These are phyloP conservation scores for Drosophila hydei DNA, from an alignment of 1,140 invertebrate species.

Conservation along the genomic window DNA sequence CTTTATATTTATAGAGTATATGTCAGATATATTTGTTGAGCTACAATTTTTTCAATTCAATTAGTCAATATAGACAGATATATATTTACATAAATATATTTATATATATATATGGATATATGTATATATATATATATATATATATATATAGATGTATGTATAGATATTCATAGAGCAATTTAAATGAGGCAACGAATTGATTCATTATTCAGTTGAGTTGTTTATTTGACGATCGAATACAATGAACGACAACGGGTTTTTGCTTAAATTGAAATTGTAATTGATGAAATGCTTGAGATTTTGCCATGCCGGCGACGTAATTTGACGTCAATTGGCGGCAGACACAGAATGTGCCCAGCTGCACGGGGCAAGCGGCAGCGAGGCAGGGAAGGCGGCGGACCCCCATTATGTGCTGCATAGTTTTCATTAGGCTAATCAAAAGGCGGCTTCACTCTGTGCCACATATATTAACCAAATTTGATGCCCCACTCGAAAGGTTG, in stretches of 20 bases:
- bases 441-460: conserved; percentile 40
- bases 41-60: conserved; percentile 21
- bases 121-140: conserved; percentile 10
- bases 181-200: conserved; percentile 66
- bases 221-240: conserved; percentile 55
- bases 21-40: not conserved
- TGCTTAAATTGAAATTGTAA: conserved; percentile 81
- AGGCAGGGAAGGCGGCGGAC: not conserved
- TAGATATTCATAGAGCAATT: conserved; percentile 67
- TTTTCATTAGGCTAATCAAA: conserved; percentile 80
- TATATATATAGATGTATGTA: conserved; percentile 1
- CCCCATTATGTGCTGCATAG: conserved; percentile 62
- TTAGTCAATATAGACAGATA: conserved; percentile 4
- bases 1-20: not conserved
- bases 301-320: conserved; percentile 55
- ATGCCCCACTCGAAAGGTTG: conserved; percentile 46
- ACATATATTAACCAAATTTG: conserved; percentile 77
- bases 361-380: conserved; percentile 2
- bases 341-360: conserved; percentile 25
- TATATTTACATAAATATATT: conserved; percentile 11
- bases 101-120: not conserved
- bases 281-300: conserved; percentile 81
- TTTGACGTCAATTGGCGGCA: conserved; percentile 69
- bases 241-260: conserved; percentile 51
- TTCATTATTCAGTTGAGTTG: conserved; percentile 48